phyloP scores from a whole-genome alignment of 1,140 invertebrate species.

The Diprion similis region DNA sequence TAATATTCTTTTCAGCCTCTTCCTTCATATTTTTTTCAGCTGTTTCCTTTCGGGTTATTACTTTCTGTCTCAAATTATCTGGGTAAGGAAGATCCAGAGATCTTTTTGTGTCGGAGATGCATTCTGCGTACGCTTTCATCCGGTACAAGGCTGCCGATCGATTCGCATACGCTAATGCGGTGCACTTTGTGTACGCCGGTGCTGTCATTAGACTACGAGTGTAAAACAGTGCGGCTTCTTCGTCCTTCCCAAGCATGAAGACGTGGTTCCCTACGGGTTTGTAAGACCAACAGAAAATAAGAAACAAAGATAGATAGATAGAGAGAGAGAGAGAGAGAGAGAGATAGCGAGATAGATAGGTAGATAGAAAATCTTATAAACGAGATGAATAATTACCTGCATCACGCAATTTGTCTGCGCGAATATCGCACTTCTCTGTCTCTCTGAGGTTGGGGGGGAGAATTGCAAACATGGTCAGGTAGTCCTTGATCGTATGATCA shows the following conservation, averaged over 20 bases:
- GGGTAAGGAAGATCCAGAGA: not conserved
- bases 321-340: no score
- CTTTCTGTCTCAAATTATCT: constrained; percentile 4
- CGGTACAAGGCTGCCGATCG: constrained; percentile 8
- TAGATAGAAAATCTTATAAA: no score
- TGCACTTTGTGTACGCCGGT: not conserved
- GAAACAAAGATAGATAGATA: no score
- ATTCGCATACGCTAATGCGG: not conserved
- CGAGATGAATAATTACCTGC: no score
- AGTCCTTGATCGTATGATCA: no score
- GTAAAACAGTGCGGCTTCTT: not conserved
- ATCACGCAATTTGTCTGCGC: no score
- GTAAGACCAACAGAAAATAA: no score
- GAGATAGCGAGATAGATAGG: no score
- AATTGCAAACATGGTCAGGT: no score
- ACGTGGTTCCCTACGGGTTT: not conserved
- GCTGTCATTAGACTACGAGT: not conserved
- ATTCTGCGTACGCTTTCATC: constrained; percentile 15
- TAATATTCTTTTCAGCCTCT: not conserved
- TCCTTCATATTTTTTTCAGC: not conserved
- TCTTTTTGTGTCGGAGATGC: constrained; percentile 11
- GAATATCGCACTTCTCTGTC: no score
- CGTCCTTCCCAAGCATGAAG: not conserved
- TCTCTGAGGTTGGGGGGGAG: no score
- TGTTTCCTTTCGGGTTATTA: not conserved